Conservation (phyloP, 2,113 vertebrate species). For the Picathartes gymnocephalus region DNA sequence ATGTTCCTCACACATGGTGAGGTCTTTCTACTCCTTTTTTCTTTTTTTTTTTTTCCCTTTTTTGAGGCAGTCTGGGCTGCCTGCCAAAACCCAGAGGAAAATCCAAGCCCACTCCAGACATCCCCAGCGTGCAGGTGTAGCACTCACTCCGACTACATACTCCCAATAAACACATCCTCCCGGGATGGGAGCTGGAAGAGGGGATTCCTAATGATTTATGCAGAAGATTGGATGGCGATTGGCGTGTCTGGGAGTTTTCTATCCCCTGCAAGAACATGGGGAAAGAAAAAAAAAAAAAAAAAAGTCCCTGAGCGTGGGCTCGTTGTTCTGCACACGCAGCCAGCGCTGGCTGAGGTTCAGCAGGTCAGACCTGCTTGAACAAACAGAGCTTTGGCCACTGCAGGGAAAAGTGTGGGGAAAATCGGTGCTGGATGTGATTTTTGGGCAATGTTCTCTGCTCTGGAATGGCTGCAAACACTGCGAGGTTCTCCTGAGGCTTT, state of each 20-base stretch:
- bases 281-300: slow-evolving; percentile 1
- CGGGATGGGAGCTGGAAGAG: slow-evolving; percentile 26
- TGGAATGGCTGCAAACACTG: background rate
- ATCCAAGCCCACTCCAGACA: slow-evolving; percentile 35
- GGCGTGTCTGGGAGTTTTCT: background rate
- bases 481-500: background rate
- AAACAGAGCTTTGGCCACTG: slow-evolving; percentile 17
- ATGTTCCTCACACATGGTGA: background rate
- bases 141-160: background rate
- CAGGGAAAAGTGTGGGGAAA: background rate
- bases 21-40: background rate
- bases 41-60: background rate
- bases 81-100: slow-evolving; percentile 64
- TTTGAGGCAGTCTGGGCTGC: slow-evolving; percentile 24
- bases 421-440: background rate
- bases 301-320: background rate
- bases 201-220: slow-evolving; percentile 45
- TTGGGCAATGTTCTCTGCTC: background rate
- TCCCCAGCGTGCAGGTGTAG: slow-evolving; percentile 55
- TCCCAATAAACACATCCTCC: slow-evolving; percentile 28
- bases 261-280: slow-evolving; percentile 47
- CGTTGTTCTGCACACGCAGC: slow-evolving; percentile 2
- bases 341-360: background rate
- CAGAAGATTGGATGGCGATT: slow-evolving; percentile 17
- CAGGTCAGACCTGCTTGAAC: background rate